phyloP scores from a whole-genome alignment of 2,797 vertebrate genomes.

The Geotrypetes seraphini region DNA sequence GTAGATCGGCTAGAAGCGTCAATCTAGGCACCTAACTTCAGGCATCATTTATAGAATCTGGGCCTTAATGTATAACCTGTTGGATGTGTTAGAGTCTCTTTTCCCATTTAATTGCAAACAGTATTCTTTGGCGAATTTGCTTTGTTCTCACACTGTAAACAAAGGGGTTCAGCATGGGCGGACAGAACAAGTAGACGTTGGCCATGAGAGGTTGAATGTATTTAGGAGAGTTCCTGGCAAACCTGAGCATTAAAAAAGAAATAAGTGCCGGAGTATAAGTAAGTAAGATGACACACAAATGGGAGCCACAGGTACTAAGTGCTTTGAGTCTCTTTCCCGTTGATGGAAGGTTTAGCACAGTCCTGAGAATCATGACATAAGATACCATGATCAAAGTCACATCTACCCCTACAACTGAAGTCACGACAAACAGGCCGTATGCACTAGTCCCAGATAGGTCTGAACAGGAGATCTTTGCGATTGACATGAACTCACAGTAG shows the following conservation, averaged over 20 bases:
- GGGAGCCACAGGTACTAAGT: slow-evolving; percentile 61
- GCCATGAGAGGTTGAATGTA: slow-evolving; percentile 17
- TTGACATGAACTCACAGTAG: slow-evolving; percentile 74
- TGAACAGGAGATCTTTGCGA: slow-evolving; percentile 60
- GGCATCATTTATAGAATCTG: too few species aligned
- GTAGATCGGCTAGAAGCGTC: too few species aligned
- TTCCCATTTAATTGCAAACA: too few species aligned
- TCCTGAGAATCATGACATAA: slow-evolving; percentile 51
- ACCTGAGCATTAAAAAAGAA: slow-evolving; percentile 16
- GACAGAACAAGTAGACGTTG: slow-evolving; percentile 18
- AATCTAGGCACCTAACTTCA: too few species aligned
- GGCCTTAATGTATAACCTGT: too few species aligned
- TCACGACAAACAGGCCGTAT: slow-evolving; percentile 52
- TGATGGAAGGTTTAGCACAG: slow-evolving; percentile 23
- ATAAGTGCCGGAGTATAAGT: slow-evolving; percentile 46
- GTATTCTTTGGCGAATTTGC: slow-evolving; percentile 21
- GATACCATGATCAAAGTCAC: slow-evolving; percentile 57
- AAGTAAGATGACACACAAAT: slow-evolving; percentile 60
- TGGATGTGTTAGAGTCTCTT: too few species aligned
- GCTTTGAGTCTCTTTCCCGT: slow-evolving; percentile 53
- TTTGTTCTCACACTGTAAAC: slow-evolving; percentile 33
- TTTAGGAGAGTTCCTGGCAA: slow-evolving; percentile 14
- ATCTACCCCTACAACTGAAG: slow-evolving; percentile 59
- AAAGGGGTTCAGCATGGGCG: slow-evolving; percentile 16
- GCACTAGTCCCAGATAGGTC: slow-evolving; percentile 24